These are phyloP conservation scores for Chironomus striatipennis DNA, from an alignment of 1,140 invertebrate genomes.

Conservation along the genomic window DNA sequence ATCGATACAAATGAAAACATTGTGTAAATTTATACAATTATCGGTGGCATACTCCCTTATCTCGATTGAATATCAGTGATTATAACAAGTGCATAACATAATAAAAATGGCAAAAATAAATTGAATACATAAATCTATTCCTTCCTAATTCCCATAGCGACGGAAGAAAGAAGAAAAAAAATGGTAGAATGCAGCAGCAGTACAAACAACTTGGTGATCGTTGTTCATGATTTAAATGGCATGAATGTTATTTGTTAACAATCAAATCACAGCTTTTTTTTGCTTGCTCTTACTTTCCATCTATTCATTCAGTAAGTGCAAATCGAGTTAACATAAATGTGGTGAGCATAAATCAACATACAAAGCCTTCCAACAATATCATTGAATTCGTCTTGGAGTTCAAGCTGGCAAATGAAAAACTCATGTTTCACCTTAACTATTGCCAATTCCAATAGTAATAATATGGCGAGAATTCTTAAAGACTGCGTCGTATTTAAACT, in stretches of 20 bases:
- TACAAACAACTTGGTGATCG: background rate
- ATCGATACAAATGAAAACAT: too few relatives aligned
- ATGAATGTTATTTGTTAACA: slow-evolving; percentile 2
- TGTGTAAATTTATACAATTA: too few relatives aligned
- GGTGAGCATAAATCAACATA: slow-evolving; percentile 12
- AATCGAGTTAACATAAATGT: background rate
- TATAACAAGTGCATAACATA: background rate
- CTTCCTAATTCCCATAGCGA: background rate
- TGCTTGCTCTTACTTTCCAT: too few relatives aligned
- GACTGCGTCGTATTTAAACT: slow-evolving; percentile 3
- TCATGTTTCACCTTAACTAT: too few relatives aligned
- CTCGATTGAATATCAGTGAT: background rate
- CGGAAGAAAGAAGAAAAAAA: background rate
- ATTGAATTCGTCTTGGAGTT: too few relatives aligned
- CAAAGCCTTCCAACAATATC: background rate
- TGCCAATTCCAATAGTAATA: too few relatives aligned
- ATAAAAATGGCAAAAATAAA: too few relatives aligned
- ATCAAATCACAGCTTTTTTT: background rate
- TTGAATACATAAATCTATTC: background rate
- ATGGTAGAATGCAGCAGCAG: background rate
- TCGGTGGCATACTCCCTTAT: too few relatives aligned
- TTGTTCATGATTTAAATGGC: background rate
- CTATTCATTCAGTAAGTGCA: too few relatives aligned
- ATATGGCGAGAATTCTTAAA: background rate
- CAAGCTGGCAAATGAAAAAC: too few relatives aligned